Evolutionary conservation across 2,113 vertebrate genomes (phyloP).

Genomic region (Leptobrachium ailaonicum): DNA sequence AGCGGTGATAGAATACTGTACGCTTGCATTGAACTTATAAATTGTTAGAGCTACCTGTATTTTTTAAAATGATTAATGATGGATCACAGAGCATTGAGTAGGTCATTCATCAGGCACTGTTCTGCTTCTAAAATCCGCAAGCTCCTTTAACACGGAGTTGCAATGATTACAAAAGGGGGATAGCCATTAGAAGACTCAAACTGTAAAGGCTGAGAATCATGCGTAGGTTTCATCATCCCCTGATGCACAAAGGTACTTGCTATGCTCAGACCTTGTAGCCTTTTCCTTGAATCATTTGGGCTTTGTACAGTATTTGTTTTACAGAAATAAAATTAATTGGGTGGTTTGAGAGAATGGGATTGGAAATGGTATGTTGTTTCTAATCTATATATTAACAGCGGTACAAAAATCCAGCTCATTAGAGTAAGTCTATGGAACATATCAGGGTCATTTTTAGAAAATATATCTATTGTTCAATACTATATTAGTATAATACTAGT

Average conservation of each 20-base stretch:
- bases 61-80: constrained; percentile 73
- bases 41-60: constrained; percentile 59
- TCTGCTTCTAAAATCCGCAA: not conserved
- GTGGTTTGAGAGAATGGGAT: no score
- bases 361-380: no score
- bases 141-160: constrained; percentile 57
- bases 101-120: constrained; percentile 65
- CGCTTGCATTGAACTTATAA: constrained; percentile 62
- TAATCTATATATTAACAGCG: no score
- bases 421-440: no score
- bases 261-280: not conserved
- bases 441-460: no score
- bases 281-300: not conserved
- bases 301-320: not conserved
- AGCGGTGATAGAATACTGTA: constrained; percentile 52
- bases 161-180: constrained; percentile 31
- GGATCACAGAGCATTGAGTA: constrained; percentile 58
- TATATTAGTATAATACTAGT: no score
- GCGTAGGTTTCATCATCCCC: not conserved
- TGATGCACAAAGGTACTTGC: not conserved
- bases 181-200: not conserved
- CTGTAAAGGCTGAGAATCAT: not conserved
- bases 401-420: no score
- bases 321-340: not conserved
- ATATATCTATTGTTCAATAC: no score